A percentile compares a stretch with the other conserved stretches of the same genome.
phyloP scores from a whole-genome alignment of 2,797 vertebrate genomes.

The Tamandua tetradactyla region DNA sequence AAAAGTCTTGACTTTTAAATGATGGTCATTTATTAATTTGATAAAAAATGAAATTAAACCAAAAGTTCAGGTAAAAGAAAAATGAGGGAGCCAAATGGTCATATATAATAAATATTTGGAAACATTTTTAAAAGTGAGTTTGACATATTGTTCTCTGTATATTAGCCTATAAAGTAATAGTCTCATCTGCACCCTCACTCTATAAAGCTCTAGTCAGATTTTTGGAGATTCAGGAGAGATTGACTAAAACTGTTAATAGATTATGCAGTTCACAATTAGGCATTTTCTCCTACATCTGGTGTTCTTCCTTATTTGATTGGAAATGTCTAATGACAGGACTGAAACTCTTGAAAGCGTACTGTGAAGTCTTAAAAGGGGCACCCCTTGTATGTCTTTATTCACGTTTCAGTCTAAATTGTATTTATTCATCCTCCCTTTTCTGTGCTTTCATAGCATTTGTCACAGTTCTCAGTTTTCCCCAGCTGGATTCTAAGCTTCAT shows the following conservation, averaged over 20 bases:
- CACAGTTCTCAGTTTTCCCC: background rate
- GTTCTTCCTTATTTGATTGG: background rate
- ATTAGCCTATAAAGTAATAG: background rate
- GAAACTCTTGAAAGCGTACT: background rate
- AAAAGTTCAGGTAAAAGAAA: conserved; percentile 28
- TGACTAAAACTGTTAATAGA: conserved; percentile 36
- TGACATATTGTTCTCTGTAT: background rate
- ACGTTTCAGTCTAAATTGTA: background rate
- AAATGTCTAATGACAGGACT: background rate
- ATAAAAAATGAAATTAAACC: conserved; percentile 31
- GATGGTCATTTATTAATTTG: conserved; percentile 1
- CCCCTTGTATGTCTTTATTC: background rate
- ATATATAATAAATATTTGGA: conserved; percentile 22
- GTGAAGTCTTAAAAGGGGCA: background rate
- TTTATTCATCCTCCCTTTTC: background rate
- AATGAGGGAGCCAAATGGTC: background rate
- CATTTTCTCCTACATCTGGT: conserved; percentile 29
- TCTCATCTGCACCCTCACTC: background rate
- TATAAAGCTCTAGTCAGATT: background rate
- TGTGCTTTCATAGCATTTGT: background rate
- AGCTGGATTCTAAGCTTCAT: background rate
- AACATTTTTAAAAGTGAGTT: conserved; percentile 41
- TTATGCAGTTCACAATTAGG: background rate
- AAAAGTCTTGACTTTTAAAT: conserved; percentile 6
- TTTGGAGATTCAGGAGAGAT: background rate